phyloP scores from a whole-genome alignment of 2,888 invertebrate genomes.

The Unio pictorum region DNA sequence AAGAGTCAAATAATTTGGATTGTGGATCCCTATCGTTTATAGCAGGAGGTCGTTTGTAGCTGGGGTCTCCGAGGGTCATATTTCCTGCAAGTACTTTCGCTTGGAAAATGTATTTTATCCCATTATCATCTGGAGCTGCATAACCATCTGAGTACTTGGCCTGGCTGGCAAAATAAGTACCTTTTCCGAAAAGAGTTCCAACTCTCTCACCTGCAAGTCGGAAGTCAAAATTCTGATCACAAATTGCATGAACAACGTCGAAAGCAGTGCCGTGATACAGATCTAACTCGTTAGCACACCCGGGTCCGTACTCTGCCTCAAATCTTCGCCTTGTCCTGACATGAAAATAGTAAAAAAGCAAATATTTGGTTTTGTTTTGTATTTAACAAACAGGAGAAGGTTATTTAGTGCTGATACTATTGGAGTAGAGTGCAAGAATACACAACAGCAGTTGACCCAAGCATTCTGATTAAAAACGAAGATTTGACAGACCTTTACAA shows the following conservation, averaged over 20 bases:
- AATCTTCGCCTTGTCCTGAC: constrained; percentile 18
- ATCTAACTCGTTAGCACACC: constrained; percentile 24
- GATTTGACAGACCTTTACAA: too few relatives aligned
- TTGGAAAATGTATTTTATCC: constrained; percentile 52
- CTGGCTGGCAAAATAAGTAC: constrained; percentile 51
- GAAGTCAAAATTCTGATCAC: constrained; percentile 44
- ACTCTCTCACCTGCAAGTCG: constrained; percentile 45
- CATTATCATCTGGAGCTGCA: constrained; percentile 28
- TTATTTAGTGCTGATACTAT: too few relatives aligned
- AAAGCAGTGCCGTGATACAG: constrained; percentile 34
- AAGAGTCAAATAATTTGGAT: constrained; percentile 49
- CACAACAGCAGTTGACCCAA: too few relatives aligned
- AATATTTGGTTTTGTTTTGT: too few relatives aligned
- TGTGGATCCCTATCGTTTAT: constrained; percentile 23
- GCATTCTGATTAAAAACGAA: too few relatives aligned
- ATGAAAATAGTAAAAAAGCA: constrained; percentile 8
- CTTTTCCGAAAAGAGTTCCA: constrained; percentile 49
- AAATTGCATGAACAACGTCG: constrained; percentile 28
- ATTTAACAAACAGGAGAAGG: too few relatives aligned
- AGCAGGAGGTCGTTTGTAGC: constrained; percentile 52
- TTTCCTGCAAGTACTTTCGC: constrained; percentile 58
- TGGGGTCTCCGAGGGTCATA: constrained; percentile 41
- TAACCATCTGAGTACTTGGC: constrained; percentile 51
- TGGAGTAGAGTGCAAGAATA: too few relatives aligned
- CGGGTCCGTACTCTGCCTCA: constrained; percentile 25